Conservation (phyloP, 2,113 vertebrate species). For the Platysternon megacephalum region DNA sequence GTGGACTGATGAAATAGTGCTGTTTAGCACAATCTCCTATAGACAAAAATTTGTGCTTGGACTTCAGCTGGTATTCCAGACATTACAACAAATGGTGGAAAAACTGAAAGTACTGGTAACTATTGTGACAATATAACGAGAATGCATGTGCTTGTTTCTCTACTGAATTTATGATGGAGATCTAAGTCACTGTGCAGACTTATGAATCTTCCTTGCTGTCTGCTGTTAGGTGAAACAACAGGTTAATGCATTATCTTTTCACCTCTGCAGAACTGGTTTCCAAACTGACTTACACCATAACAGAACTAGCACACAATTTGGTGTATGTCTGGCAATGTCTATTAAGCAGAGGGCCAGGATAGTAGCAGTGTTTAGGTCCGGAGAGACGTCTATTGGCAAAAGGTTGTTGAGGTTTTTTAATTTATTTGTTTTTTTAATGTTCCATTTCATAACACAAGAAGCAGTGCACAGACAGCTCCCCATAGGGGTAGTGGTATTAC, state of each 20-base stretch:
- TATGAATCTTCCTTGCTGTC: neutral
- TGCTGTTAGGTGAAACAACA: neutral
- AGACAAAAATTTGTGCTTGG: neutral
- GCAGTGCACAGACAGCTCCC: neutral
- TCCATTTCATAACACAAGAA: neutral
- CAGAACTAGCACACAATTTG: neutral
- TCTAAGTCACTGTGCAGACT: neutral
- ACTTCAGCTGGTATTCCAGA: neutral
- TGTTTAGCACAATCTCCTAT: neutral
- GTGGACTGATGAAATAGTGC: conserved; percentile 19
- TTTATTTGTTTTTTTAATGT: neutral
- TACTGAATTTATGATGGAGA: neutral
- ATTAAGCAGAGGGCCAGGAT: neutral
- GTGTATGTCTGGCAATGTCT: neutral
- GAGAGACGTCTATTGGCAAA: neutral
- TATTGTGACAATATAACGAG: neutral
- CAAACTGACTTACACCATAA: neutral
- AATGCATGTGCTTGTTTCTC: neutral
- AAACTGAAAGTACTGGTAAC: neutral
- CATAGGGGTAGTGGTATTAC: neutral
- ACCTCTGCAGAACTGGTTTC: neutral
- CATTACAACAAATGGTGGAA: neutral
- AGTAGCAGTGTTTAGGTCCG: neutral
- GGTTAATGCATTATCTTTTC: neutral
- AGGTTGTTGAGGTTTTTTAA: neutral